Evolutionary conservation across 1,140 invertebrate species (phyloP), one percentile per base, ranked within the genome.

Genomic region (Zaprionus africanus): DNA sequence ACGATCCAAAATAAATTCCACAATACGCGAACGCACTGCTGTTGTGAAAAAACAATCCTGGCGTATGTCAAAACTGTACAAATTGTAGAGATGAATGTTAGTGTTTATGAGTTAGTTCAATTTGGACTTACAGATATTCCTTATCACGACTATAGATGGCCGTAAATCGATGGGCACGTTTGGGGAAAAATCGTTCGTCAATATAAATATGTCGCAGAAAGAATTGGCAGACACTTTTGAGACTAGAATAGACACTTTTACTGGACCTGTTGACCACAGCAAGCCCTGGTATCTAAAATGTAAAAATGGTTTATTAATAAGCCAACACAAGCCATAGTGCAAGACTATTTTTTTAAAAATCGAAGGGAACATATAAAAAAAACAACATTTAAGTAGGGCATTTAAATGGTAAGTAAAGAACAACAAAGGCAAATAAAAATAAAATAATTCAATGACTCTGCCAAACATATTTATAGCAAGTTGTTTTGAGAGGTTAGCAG

Each of bases 1-100:
- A 49, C 98, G 94, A 91, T 98, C 96, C 71, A 99, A 93, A 81
- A 99, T 98, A 92, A 98, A 99, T 92, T 99, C 97, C 0, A 98
- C 96, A 56, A 99, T 97, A 60, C 97, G 94, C 26, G 97, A 97
- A 54, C 97, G 95, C 65, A 98, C 96, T 5, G 97, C 95, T 4
- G 96, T 95, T 12, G 96, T 96, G 93, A 99, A 99, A 93, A 99
- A 99, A 58, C 96, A 95, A 17, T 96, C 94, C 3, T 96, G 94
- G 58, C 95, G 93, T 17, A 96, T 95, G 91, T 98, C 97, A 93
- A 98, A 99, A 90, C 97, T 98, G 83, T 6, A 56, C 0, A 34
- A 41, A 63, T 15, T 36, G 26, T 6, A n/a, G 2, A 17, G 41
- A 46, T 46, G 71, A 64, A 12, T 41, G 46, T 73, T 66, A 11